phyloP scores from a whole-genome alignment of 2,113 vertebrate species.

The Silurus meridionalis region DNA sequence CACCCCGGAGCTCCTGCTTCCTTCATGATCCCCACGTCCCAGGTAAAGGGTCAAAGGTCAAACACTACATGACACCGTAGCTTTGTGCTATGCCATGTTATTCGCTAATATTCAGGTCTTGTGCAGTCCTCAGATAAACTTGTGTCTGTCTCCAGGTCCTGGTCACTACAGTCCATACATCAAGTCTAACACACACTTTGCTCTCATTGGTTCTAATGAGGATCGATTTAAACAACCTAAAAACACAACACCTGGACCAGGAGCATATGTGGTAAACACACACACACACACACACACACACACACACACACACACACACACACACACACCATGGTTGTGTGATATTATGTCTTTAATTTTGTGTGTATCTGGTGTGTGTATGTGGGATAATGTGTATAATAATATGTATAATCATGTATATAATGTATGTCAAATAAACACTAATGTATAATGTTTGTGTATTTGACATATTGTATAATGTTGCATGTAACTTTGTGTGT shows the following conservation, averaged over 20 bases:
- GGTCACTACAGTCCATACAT: conserved; percentile 65
- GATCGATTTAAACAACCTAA: conserved; percentile 70
- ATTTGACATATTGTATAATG: background rate
- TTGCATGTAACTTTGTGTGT: conserved; percentile 7
- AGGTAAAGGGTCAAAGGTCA: conserved; percentile 52
- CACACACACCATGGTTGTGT: background rate
- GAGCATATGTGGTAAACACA: conserved; percentile 72
- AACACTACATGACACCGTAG: background rate
- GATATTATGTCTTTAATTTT: background rate
- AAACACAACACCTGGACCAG: conserved; percentile 70
- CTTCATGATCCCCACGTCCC: conserved; percentile 50
- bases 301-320: conserved; percentile 13
- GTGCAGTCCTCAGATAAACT: background rate
- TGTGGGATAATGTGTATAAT: background rate
- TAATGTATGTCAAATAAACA: too few species aligned
- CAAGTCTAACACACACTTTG: conserved; percentile 61
- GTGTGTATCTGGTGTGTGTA: background rate
- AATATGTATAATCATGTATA: too few species aligned
- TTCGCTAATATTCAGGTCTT: background rate
- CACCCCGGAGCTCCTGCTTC: conserved; percentile 58
- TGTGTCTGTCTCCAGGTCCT: conserved; percentile 64
- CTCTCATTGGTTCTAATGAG: conserved; percentile 65
- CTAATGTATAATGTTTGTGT: too few species aligned
- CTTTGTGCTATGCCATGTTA: background rate
- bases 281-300: conserved; percentile 5